Evolutionary conservation across 2,797 vertebrate genomes (phyloP).

Genomic region (Buceros bicornis): DNA sequence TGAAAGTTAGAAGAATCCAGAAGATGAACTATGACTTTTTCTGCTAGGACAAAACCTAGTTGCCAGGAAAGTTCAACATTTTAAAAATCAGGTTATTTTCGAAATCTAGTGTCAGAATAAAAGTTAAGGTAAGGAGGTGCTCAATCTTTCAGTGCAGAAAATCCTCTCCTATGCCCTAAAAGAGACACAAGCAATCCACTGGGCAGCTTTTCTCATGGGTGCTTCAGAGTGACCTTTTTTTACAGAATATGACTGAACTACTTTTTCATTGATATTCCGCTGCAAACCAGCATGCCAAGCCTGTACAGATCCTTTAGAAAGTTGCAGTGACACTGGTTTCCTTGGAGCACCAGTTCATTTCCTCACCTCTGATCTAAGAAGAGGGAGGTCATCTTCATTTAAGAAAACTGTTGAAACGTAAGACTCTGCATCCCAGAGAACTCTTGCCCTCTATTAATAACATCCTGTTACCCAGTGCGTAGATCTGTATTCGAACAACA

Average conservation of each 20-base stretch:
- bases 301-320: not conserved
- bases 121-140: not conserved
- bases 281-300: not conserved
- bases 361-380: not conserved
- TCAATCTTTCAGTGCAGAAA: not conserved
- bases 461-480: not conserved
- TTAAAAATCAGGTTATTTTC: not conserved
- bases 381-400: not conserved
- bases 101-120: not conserved
- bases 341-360: not conserved
- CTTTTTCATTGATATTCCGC: not conserved
- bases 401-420: not conserved
- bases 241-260: not conserved
- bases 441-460: not conserved
- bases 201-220: not conserved
- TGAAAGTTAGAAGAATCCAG: slow-evolving; percentile 11
- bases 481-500: not conserved
- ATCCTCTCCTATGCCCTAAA: not conserved
- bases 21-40: not conserved
- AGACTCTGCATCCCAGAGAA: not conserved
- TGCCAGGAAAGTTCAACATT: not conserved
- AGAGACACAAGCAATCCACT: not conserved
- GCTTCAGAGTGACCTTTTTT: not conserved
- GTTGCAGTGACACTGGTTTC: not conserved
- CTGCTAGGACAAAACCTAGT: not conserved